Conservation (phyloP, 1,140 invertebrate species). For the Meloidogyne exigua region DNA sequence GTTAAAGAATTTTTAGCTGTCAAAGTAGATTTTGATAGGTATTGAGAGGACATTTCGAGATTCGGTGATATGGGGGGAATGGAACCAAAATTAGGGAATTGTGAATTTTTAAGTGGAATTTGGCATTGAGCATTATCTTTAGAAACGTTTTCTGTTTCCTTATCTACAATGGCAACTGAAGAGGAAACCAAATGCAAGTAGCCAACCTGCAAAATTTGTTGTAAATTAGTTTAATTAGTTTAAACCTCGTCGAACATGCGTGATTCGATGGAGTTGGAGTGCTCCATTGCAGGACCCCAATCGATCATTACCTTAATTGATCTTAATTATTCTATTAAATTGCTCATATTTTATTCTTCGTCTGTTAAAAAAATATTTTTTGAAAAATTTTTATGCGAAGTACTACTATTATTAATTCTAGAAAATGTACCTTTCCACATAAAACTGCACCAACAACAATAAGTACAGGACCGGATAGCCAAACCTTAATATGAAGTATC, state of each 20-base stretch:
- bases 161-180: neutral
- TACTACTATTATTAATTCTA: neutral
- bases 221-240: neutral
- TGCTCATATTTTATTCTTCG: neutral
- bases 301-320: conserved; percentile 57
- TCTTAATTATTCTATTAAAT: neutral
- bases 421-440: conserved; percentile 37
- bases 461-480: conserved; percentile 61
- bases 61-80: neutral
- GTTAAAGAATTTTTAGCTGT: neutral
- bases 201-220: neutral
- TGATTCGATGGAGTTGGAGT: conserved; percentile 56
- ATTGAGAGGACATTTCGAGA: conserved; percentile 1
- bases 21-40: neutral
- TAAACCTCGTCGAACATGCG: conserved; percentile 52
- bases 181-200: neutral
- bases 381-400: neutral
- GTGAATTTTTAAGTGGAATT: neutral
- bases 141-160: neutral
- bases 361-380: neutral
- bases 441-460: conserved; percentile 58
- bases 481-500: conserved; percentile 48
- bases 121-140: neutral
- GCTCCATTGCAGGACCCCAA: conserved; percentile 62
- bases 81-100: neutral